Evolutionary conservation across 1,140 invertebrate genomes (phyloP).

Genomic region (Zaprionus taronus): DNA sequence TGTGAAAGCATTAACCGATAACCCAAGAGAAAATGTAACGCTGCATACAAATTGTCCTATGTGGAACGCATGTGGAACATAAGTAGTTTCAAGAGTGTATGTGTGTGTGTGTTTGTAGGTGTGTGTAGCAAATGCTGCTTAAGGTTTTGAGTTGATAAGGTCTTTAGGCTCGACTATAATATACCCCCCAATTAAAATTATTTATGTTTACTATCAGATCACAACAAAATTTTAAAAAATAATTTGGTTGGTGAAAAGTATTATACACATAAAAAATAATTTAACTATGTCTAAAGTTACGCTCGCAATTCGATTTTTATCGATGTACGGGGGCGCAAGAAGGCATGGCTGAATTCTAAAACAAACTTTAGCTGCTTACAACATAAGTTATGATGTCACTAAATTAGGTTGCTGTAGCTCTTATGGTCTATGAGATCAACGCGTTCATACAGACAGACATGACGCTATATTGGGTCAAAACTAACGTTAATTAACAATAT

Average conservation of each 20-base stretch:
- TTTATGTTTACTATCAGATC: too few relatives aligned
- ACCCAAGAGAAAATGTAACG: constrained; percentile 6
- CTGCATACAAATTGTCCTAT: constrained; percentile 15
- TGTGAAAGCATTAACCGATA: constrained; percentile 19
- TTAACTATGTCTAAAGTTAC: too few relatives aligned
- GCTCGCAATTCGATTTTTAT: background rate
- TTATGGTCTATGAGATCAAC: background rate
- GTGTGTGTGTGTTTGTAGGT: constrained; percentile 10
- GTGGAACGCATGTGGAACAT: constrained; percentile 34
- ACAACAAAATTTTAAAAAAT: too few relatives aligned
- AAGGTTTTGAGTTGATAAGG: background rate
- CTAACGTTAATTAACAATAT: background rate
- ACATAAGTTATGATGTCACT: background rate
- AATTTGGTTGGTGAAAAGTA: too few relatives aligned
- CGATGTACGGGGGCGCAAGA: background rate
- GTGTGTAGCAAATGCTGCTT: constrained; percentile 13
- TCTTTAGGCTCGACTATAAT: too few relatives aligned
- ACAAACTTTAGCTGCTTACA: background rate
- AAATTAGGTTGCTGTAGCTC: background rate
- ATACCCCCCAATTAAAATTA: too few relatives aligned
- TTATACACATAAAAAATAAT: too few relatives aligned
- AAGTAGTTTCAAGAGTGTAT: constrained; percentile 10
- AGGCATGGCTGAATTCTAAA: background rate
- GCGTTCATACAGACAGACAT: background rate
- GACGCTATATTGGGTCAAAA: too few relatives aligned